A percentile compares a stretch with the other conserved stretches of the same genome.
phyloP scores from a whole-genome alignment of 2,888 invertebrate genomes.

The Torymus aiolomorphi region DNA sequence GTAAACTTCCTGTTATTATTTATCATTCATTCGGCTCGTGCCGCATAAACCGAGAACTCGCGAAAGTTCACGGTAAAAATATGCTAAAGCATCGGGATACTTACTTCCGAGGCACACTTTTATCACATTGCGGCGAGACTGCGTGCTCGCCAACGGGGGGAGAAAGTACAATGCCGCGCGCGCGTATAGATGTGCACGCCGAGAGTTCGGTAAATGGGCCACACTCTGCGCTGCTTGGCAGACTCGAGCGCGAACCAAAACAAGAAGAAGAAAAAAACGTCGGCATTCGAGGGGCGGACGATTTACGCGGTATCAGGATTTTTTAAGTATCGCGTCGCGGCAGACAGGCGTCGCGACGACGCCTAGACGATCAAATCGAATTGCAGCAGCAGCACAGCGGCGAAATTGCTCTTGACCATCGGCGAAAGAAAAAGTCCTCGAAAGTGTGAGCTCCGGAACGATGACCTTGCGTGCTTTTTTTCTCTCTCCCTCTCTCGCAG shows the following conservation, averaged over 20 bases:
- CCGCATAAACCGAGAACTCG: background rate
- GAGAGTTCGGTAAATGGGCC: conserved; percentile 6
- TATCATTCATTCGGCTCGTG: too few species aligned
- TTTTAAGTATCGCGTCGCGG: background rate
- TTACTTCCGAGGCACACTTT: background rate
- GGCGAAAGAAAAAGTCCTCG: conserved; percentile 5
- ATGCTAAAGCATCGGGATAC: background rate
- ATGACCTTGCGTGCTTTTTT: background rate
- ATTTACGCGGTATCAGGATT: too few species aligned
- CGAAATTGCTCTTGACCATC: conserved; percentile 35
- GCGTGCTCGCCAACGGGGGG: too few species aligned
- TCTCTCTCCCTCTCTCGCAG: background rate
- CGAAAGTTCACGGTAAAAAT: background rate
- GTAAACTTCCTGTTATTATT: too few species aligned
- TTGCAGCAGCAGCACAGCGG: background rate
- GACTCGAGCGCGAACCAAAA: background rate
- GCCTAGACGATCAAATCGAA: conserved; percentile 5
- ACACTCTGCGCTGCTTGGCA: conserved; percentile 10
- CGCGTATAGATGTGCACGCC: background rate
- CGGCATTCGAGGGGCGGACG: too few species aligned
- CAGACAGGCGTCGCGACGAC: conserved; percentile 23
- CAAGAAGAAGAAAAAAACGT: too few species aligned
- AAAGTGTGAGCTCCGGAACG: conserved; percentile 6
- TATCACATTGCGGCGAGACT: background rate
- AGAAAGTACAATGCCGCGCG: too few species aligned